Conservation (phyloP, 2,888 invertebrate genomes). For the Heteromyza rotundicornis region DNA sequence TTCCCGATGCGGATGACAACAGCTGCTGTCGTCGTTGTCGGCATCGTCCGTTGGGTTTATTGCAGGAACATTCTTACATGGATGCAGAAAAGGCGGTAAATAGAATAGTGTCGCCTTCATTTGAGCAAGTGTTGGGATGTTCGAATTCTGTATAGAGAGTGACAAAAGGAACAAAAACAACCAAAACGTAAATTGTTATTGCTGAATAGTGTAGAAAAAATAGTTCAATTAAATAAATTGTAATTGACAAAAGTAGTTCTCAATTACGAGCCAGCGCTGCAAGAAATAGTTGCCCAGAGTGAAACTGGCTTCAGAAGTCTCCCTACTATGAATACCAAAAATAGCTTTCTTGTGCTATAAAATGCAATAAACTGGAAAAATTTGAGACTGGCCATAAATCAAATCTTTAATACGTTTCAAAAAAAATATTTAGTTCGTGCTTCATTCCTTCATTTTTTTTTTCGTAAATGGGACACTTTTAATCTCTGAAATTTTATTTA, state of each 20-base stretch:
- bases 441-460: background rate
- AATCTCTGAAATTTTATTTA: too few relatives aligned
- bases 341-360: background rate
- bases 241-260: too few relatives aligned
- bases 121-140: constrained; percentile 31
- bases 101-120: constrained; percentile 54
- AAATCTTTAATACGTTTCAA: background rate
- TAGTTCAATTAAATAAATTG: too few relatives aligned
- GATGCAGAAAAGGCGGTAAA: constrained; percentile 54
- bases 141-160: constrained; percentile 4
- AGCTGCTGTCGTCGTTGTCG: constrained; percentile 24
- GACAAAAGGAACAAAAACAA: background rate
- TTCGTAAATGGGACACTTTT: background rate
- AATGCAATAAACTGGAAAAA: background rate
- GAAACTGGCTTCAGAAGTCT: too few relatives aligned
- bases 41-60: constrained; percentile 19
- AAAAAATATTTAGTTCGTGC: background rate
- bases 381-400: background rate
- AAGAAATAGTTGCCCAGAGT: too few relatives aligned
- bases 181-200: too few relatives aligned
- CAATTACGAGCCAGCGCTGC: too few relatives aligned
- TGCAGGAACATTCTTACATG: constrained; percentile 53
- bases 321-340: too few relatives aligned
- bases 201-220: too few relatives aligned
- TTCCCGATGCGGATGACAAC: constrained; percentile 35